phyloP scores from a whole-genome alignment of 2,888 invertebrate species.

The Cinara cedri region DNA sequence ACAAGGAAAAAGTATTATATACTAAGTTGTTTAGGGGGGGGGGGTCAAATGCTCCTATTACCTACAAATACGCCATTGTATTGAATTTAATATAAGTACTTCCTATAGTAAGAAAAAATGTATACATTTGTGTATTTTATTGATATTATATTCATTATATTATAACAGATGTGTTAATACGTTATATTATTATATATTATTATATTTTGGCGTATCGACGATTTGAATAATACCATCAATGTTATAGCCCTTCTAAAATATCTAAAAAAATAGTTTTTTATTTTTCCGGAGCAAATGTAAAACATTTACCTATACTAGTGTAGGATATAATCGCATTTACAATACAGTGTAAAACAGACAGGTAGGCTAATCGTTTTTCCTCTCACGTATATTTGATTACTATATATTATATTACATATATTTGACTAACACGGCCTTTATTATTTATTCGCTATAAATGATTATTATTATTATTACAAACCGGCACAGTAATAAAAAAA shows the following conservation, averaged over 20 bases:
- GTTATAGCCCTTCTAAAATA: constrained; percentile 1
- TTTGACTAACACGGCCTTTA: constrained; percentile 21
- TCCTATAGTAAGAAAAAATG: no score
- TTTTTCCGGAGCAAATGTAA: no score
- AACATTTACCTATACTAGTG: no score
- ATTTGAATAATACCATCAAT: not conserved
- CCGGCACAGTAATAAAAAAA: no score
- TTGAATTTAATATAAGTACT: no score
- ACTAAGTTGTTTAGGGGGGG: no score
- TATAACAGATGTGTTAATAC: no score
- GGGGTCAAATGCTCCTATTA: no score
- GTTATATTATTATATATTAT: not conserved
- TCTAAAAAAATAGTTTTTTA: not conserved
- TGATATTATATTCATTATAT: not conserved
- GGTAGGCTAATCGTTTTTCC: constrained; percentile 24
- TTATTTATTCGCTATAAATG: constrained; percentile 22
- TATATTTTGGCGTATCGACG: not conserved
- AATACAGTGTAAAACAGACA: not conserved
- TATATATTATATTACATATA: no score
- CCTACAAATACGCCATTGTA: no score
- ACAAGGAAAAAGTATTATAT: no score
- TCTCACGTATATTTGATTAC: constrained; percentile 28
- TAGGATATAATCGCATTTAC: not conserved
- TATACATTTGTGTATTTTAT: not conserved
- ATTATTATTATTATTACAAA: constrained; percentile 16